phyloP scores from a whole-genome alignment of 1,140 invertebrate genomes.

The Mamestra configurata region DNA sequence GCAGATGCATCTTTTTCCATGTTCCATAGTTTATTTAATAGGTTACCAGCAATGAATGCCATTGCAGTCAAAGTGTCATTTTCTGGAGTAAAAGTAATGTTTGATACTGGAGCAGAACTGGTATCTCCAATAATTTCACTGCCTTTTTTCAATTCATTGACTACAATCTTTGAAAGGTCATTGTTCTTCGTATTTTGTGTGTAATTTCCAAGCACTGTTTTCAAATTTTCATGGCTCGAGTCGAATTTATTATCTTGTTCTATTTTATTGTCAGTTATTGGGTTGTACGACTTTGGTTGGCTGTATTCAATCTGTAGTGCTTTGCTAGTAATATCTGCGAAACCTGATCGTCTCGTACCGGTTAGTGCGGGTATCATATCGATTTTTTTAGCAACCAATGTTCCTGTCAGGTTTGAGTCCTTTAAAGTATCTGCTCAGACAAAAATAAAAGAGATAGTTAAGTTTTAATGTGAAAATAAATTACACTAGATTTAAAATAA shows the following conservation, averaged over 20 bases:
- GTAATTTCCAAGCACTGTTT: conserved; percentile 70
- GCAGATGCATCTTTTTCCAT: conserved; percentile 75
- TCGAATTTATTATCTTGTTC: conserved; percentile 62
- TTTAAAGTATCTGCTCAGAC: conserved; percentile 72
- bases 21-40: conserved; percentile 81
- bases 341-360: conserved; percentile 62
- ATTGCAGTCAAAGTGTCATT: conserved; percentile 82
- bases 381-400: conserved; percentile 68
- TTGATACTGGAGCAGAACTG: conserved; percentile 71
- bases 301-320: conserved; percentile 77
- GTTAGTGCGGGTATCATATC: conserved; percentile 55
- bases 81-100: conserved; percentile 82
- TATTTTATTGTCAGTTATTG: conserved; percentile 79
- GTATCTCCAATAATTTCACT: conserved; percentile 76
- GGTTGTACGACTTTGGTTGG: conserved; percentile 66
- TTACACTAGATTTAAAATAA: background rate
- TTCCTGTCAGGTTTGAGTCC: conserved; percentile 58
- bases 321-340: conserved; percentile 60
- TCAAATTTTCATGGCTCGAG: conserved; percentile 59
- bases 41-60: conserved; percentile 81
- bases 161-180: conserved; percentile 76
- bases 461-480: background rate
- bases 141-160: conserved; percentile 77
- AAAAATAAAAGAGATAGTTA: background rate
- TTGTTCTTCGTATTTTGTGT: conserved; percentile 73